Percentiles rank a stretch among this genome's conserved stretches.
Evolutionary conservation across 2,113 vertebrate genomes (phyloP).

Genomic region (Macquaria ambigua): DNA sequence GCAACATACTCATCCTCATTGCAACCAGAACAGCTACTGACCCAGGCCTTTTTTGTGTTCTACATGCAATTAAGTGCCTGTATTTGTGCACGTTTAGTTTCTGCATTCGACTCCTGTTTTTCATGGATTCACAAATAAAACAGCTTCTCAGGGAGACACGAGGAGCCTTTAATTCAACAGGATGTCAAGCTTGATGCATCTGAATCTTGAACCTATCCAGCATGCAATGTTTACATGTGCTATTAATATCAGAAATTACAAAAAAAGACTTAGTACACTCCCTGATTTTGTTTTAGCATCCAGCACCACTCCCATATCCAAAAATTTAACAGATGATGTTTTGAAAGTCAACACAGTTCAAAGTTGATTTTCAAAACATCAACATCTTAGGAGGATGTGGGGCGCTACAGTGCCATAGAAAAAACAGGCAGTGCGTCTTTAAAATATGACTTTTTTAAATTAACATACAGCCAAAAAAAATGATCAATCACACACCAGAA

Average conservation of each 20-base stretch:
- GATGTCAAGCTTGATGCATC: not conserved
- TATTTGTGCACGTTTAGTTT: not conserved
- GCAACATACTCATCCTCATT: no score
- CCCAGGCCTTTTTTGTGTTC: not conserved
- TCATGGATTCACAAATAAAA: not conserved
- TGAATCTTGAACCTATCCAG: not conserved
- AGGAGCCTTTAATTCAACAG: not conserved
- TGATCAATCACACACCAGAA: not conserved
- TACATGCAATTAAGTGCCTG: not conserved
- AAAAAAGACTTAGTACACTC: not conserved
- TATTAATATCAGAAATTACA: not conserved
- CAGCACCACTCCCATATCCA: not conserved
- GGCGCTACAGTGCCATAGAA: no score
- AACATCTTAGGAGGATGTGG: not conserved
- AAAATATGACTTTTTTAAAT: not conserved
- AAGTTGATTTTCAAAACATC: not conserved
- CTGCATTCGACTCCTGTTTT: not conserved
- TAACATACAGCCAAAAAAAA: no score
- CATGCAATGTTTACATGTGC: not conserved
- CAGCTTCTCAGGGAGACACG: no score
- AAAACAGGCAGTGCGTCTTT: not conserved
- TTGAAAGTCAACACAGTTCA: not conserved
- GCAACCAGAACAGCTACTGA: no score
- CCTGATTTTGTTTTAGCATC: no score
- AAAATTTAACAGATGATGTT: not conserved